Evolutionary conservation across 2,797 vertebrate genomes (phyloP).

Genomic region (Fundulus diaphanus): DNA sequence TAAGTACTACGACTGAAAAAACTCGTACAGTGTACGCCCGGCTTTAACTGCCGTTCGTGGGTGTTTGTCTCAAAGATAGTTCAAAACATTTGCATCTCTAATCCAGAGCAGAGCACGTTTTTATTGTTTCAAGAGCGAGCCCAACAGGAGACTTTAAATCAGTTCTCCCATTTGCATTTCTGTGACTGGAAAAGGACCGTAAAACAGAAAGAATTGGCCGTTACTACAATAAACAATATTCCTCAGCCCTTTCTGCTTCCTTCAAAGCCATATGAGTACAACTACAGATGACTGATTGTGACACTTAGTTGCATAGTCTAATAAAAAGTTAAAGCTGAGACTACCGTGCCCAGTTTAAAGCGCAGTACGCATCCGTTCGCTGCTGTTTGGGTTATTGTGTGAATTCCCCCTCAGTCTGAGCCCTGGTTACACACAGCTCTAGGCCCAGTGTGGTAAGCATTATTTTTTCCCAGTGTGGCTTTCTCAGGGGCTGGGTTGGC

Average conservation of each 20-base stretch:
- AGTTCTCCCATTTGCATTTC: not conserved
- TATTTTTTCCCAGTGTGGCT: constrained; percentile 53
- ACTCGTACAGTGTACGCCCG: too few relatives aligned
- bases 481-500: constrained; percentile 42
- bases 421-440: constrained; percentile 31
- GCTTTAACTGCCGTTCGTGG: too few relatives aligned
- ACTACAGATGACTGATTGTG: constrained; percentile 57
- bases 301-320: constrained; percentile 63
- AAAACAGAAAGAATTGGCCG: not conserved
- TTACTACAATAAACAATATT: too few relatives aligned
- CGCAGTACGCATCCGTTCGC: constrained; percentile 39
- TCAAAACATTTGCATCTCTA: constrained; percentile 1
- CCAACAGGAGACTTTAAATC: not conserved
- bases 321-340: constrained; percentile 69
- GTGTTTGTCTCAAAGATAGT: not conserved
- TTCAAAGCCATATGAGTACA: constrained; percentile 14
- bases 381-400: constrained; percentile 31
- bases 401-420: constrained; percentile 50
- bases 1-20: too few relatives aligned
- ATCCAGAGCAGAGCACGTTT: not conserved
- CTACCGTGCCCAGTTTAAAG: constrained; percentile 67
- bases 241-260: not conserved
- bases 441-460: constrained; percentile 44
- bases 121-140: not conserved
- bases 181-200: not conserved